Percentiles rank a stretch among this genome's conserved stretches.
Evolutionary conservation across 2,888 invertebrate genomes (phyloP).

Genomic region (Noctua comes): DNA sequence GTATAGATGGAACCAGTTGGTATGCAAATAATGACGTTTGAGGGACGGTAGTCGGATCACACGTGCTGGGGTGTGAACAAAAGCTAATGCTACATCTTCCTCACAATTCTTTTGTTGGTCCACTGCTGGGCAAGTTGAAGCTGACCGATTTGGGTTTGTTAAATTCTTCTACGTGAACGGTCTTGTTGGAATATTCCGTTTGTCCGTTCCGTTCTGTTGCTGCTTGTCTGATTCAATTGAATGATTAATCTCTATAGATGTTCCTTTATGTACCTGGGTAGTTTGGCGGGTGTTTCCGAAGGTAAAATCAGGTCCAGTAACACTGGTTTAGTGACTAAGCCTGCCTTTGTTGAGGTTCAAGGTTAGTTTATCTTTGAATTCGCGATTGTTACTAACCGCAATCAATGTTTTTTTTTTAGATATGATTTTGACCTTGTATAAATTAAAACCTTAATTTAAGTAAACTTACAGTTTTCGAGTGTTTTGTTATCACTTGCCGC

Average conservation of each 20-base stretch:
- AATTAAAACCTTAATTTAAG: slow-evolving; percentile 1
- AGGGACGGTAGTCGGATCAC: slow-evolving; percentile 86
- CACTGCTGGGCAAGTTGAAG: slow-evolving; percentile 66
- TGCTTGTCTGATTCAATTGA: slow-evolving; percentile 46
- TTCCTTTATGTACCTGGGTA: slow-evolving; percentile 37
- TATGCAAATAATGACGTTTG: slow-evolving; percentile 88
- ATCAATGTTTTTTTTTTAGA: slow-evolving; percentile 8
- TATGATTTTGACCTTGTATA: not conserved
- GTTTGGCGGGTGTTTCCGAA: slow-evolving; percentile 7
- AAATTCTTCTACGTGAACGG: slow-evolving; percentile 50
- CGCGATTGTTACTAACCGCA: slow-evolving; percentile 6
- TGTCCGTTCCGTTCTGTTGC: slow-evolving; percentile 27
- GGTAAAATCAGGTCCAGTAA: slow-evolving; percentile 16
- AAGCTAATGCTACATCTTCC: slow-evolving; percentile 86
- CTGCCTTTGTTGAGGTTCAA: slow-evolving; percentile 35
- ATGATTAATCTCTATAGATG: slow-evolving; percentile 47
- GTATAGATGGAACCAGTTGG: slow-evolving; percentile 89
- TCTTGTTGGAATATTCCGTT: slow-evolving; percentile 50
- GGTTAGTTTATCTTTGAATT: slow-evolving; percentile 35
- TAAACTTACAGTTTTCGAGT: not conserved
- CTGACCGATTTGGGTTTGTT: slow-evolving; percentile 70
- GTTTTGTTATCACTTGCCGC: slow-evolving; percentile 2
- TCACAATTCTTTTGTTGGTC: slow-evolving; percentile 83
- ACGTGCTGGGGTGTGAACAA: slow-evolving; percentile 86
- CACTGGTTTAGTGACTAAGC: slow-evolving; percentile 21